Conservation (phyloP, 2,797 vertebrate species). For the Falco biarmicus region DNA sequence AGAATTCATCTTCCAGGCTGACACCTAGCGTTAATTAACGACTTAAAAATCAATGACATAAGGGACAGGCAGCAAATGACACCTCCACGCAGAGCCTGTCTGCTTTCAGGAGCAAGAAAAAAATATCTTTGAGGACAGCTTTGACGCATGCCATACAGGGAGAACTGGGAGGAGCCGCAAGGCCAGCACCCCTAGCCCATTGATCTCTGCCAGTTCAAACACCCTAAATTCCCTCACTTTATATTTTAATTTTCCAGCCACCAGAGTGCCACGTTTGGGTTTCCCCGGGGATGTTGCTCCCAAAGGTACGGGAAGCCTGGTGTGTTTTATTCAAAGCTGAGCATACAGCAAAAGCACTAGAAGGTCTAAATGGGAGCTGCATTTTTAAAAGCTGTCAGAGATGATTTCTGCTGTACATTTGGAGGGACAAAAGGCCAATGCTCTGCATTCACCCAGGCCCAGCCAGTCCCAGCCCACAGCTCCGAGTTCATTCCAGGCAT, state of each 20-base stretch:
- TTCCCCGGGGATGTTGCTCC: background rate
- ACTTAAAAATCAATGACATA: conserved; percentile 84
- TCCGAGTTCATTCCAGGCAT: background rate
- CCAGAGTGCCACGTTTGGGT: rapidly evolving
- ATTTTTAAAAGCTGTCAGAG: background rate
- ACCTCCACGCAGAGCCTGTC: conserved; percentile 70
- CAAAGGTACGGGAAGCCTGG: background rate
- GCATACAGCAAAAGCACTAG: background rate
- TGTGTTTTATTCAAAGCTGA: background rate
- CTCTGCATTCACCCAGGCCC: background rate
- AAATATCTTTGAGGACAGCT: conserved; percentile 39
- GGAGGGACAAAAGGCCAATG: too few relatives aligned
- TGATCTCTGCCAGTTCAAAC: conserved; percentile 44
- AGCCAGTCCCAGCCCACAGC: background rate
- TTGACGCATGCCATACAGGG: conserved; percentile 40
- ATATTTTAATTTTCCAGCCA: background rate
- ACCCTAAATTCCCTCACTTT: background rate
- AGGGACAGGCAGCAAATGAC: conserved; percentile 83
- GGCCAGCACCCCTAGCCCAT: conserved; percentile 1
- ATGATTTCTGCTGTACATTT: background rate
- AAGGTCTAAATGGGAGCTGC: background rate
- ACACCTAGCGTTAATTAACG: conserved; percentile 85
- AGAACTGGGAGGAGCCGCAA: background rate
- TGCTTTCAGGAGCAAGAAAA: conserved; percentile 63
- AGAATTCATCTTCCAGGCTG: conserved; percentile 84